A percentile compares a stretch with the other conserved stretches of the same genome.
These are phyloP conservation scores for Tauraco hartlaubi DNA, from an alignment of 2,797 vertebrate species.

Conservation along the genomic window DNA sequence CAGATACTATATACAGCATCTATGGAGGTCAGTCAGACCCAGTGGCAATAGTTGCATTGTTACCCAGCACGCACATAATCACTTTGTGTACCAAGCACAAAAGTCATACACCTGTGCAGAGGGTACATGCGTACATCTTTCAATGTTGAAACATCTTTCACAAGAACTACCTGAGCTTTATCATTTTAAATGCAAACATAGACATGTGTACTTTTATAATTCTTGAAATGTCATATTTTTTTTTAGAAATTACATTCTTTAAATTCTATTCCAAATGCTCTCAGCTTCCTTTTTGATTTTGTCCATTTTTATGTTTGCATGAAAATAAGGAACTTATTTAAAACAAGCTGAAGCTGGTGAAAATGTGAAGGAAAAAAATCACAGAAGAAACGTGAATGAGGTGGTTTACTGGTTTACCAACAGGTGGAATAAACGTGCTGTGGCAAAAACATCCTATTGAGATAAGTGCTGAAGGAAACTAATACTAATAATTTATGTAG, in stretches of 20 bases:
- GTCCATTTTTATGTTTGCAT: neutral
- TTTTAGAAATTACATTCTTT: neutral
- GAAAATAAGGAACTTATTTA: neutral
- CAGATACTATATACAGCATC: neutral
- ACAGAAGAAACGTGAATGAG: neutral
- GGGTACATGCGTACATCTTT: neutral
- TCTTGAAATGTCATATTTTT: neutral
- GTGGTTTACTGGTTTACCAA: conserved; percentile 26
- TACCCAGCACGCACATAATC: neutral
- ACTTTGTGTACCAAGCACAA: neutral
- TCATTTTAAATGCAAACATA: neutral
- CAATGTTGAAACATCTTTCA: neutral
- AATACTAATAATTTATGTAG: conserved; percentile 27
- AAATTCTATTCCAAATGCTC: neutral
- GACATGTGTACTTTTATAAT: neutral
- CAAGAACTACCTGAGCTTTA: neutral
- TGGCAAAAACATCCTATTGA: conserved; percentile 13
- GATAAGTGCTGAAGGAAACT: conserved; percentile 2
- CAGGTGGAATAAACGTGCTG: neutral
- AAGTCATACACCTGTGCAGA: neutral
- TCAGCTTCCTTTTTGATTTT: neutral
- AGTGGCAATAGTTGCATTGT: neutral
- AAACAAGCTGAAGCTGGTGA: neutral
- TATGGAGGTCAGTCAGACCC: neutral
- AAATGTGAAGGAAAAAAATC: neutral